Evolutionary conservation across 53 echinoderm and acorn worm genomes (phyloP).

Genomic region (Mesocentrotus franciscanus): DNA sequence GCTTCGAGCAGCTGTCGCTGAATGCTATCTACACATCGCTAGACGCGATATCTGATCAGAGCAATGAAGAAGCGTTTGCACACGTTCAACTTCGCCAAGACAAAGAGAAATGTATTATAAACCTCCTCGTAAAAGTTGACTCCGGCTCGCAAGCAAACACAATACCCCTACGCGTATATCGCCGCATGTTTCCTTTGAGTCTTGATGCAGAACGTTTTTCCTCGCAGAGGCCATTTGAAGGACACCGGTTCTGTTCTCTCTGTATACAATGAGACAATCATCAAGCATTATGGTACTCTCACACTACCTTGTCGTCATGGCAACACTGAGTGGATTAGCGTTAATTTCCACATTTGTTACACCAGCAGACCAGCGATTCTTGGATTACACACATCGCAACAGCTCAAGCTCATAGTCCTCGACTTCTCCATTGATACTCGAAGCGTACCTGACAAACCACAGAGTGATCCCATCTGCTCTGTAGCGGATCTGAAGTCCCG

Average conservation of each 20-base stretch:
- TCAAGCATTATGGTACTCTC: too few relatives aligned
- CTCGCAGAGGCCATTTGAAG: conserved; percentile 17
- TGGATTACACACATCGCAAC: conserved; percentile 56
- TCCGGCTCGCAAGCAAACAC: conserved; percentile 72
- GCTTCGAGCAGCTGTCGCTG: conserved; percentile 23
- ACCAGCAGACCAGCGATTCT: conserved; percentile 68
- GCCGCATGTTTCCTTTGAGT: conserved; percentile 64
- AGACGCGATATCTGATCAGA: conserved; percentile 43
- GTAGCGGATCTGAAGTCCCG: conserved; percentile 48
- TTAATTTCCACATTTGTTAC: conserved; percentile 61
- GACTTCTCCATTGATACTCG: conserved; percentile 49
- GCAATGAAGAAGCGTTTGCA: conserved; percentile 62
- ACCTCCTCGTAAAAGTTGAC: conserved; percentile 66
- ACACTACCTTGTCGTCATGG: too few relatives aligned
- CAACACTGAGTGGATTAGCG: too few relatives aligned
- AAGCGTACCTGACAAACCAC: neutral
- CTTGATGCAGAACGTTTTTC: conserved; percentile 58
- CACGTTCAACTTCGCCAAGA: conserved; percentile 44
- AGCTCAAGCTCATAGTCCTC: conserved; percentile 51
- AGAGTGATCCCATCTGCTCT: neutral
- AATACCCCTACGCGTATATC: conserved; percentile 69
- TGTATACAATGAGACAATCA: conserved; percentile 69
- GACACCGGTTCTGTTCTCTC: conserved; percentile 52
- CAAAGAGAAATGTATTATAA: conserved; percentile 41
- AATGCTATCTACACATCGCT: conserved; percentile 48